Conservation (phyloP, 2,888 invertebrate species). For the Pelosia muscerda region DNA sequence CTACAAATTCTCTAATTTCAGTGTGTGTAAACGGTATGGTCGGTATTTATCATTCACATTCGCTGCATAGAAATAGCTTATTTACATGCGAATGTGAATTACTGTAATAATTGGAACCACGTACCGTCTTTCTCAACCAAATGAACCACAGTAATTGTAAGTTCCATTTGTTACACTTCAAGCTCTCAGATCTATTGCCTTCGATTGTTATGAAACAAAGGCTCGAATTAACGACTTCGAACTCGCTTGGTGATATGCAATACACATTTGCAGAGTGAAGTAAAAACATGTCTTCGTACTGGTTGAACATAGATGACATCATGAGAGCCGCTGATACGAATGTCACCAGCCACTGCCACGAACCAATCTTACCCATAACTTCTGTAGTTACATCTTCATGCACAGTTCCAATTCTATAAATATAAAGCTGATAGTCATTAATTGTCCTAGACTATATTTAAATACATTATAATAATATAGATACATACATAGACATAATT, state of each 20-base stretch:
- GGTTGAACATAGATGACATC: constrained; percentile 69
- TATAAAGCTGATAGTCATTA: constrained; percentile 13
- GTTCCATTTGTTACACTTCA: constrained; percentile 70
- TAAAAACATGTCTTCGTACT: constrained; percentile 74
- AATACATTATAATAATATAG: not conserved
- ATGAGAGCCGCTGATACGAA: constrained; percentile 65
- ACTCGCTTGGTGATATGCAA: constrained; percentile 61
- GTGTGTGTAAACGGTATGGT: too few species aligned
- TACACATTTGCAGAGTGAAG: constrained; percentile 60
- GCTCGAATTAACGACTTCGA: constrained; percentile 59
- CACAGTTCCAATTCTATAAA: constrained; percentile 77
- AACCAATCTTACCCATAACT: constrained; percentile 74
- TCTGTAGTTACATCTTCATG: constrained; percentile 81
- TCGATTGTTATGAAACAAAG: constrained; percentile 60
- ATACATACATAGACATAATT: constrained; percentile 60
- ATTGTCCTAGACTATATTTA: not conserved
- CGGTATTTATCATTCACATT: too few species aligned
- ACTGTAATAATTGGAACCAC: constrained; percentile 48
- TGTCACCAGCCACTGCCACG: constrained; percentile 80
- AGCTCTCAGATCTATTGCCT: constrained; percentile 59
- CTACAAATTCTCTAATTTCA: too few species aligned
- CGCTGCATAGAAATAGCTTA: too few species aligned
- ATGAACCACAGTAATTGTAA: constrained; percentile 72
- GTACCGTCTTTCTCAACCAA: constrained; percentile 75
- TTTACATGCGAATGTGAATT: not conserved